These are phyloP conservation scores for Smittia aterrima DNA, from an alignment of 2,888 invertebrate genomes.

Conservation along the genomic window DNA sequence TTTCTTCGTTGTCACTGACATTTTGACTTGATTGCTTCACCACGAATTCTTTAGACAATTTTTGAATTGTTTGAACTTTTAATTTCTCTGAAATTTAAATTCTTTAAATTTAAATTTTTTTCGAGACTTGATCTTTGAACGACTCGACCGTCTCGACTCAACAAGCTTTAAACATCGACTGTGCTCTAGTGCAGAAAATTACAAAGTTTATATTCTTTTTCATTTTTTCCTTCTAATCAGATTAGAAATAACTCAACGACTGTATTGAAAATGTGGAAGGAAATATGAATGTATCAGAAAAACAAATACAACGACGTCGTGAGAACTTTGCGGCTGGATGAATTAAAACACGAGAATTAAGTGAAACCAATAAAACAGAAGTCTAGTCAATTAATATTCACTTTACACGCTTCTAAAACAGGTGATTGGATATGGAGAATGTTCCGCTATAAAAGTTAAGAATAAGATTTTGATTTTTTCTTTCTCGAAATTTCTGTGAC, in stretches of 20 bases:
- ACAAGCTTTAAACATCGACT: slow-evolving; percentile 21
- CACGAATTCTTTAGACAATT: too few species aligned
- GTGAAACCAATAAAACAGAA: background rate
- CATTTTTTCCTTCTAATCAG: slow-evolving; percentile 32
- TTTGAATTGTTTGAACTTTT: too few species aligned
- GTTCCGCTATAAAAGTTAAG: too few species aligned
- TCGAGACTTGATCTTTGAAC: too few species aligned
- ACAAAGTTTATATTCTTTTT: slow-evolving; percentile 14
- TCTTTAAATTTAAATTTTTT: too few species aligned
- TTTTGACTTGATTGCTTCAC: background rate
- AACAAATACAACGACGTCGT: background rate
- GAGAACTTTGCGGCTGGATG: background rate
- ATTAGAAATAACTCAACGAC: background rate
- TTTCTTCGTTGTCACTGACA: slow-evolving; percentile 44
- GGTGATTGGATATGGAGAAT: background rate
- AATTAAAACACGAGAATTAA: background rate
- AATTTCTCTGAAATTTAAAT: too few species aligned
- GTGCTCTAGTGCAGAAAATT: slow-evolving; percentile 19
- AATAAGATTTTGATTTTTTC: background rate
- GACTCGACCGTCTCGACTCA: background rate
- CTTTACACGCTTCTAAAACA: slow-evolving; percentile 1
- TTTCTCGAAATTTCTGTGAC: background rate
- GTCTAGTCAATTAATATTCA: slow-evolving; percentile 15
- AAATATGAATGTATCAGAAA: slow-evolving; percentile 4
- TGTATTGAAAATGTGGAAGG: background rate